phyloP scores from a whole-genome alignment of 2,797 vertebrate species.

The Tarsius wallacei region DNA sequence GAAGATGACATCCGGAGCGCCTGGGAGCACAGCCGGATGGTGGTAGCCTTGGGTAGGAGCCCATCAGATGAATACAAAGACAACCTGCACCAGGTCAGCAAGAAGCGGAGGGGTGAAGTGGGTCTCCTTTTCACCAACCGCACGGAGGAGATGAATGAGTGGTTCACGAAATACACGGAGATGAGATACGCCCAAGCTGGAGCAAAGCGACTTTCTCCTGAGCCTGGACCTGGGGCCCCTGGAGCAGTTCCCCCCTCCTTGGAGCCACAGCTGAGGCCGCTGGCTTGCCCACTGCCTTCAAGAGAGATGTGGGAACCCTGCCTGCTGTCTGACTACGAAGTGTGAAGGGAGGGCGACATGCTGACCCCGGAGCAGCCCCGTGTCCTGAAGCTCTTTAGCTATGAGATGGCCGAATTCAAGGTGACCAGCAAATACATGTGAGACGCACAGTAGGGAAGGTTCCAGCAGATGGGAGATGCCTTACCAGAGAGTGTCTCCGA shows the following conservation, averaged over 20 bases:
- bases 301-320: slow-evolving; percentile 97
- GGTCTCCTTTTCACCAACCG: slow-evolving; percentile 97
- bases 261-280: slow-evolving; percentile 97
- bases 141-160: slow-evolving; percentile 96
- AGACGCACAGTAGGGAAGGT: slow-evolving; percentile 94
- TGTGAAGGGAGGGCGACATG: slow-evolving; percentile 96
- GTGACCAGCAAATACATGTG: slow-evolving; percentile 96
- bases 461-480: slow-evolving; percentile 91
- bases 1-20: slow-evolving; percentile 96
- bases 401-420: slow-evolving; percentile 97
- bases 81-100: slow-evolving; percentile 97
- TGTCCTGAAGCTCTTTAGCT: slow-evolving; percentile 96
- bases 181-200: slow-evolving; percentile 95
- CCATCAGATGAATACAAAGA: slow-evolving; percentile 96
- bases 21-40: slow-evolving; percentile 99
- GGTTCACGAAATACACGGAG: slow-evolving; percentile 95
- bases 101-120: slow-evolving; percentile 95
- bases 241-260: slow-evolving; percentile 96
- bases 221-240: slow-evolving; percentile 95
- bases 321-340: slow-evolving; percentile 93
- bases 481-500: slow-evolving; percentile 79
- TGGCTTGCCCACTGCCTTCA: slow-evolving; percentile 96
- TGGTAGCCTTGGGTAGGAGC: slow-evolving; percentile 95
- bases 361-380: slow-evolving; percentile 97
- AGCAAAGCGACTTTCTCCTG: slow-evolving; percentile 93